phyloP scores from a whole-genome alignment of 92 coral and sea anemone genomes.

The Palythoa heliodiscus region DNA sequence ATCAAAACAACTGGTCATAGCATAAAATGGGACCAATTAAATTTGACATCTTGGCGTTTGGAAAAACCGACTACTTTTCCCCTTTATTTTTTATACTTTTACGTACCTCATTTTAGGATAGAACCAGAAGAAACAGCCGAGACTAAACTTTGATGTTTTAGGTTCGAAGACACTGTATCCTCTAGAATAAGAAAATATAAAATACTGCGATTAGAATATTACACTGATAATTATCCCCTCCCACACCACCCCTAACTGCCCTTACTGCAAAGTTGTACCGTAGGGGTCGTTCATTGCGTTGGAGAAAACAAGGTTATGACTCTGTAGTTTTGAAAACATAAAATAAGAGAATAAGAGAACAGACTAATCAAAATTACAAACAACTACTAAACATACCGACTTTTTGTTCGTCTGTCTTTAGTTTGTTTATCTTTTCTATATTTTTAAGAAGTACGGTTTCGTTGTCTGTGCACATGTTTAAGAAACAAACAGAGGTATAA shows the following conservation, averaged over 20 bases:
- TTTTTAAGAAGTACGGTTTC: not conserved
- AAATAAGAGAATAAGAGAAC: not conserved
- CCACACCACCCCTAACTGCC: not conserved
- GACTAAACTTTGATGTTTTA: conserved; percentile 19
- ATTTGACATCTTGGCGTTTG: too few relatives aligned
- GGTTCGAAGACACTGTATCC: conserved; percentile 2
- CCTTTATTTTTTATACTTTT: too few relatives aligned
- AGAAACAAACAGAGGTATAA: not conserved
- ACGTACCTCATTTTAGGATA: conserved; percentile 34
- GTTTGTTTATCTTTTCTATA: conserved; percentile 5
- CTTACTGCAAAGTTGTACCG: not conserved
- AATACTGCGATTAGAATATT: not conserved
- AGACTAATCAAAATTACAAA: not conserved
- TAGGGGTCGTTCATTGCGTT: not conserved
- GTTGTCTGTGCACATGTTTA: not conserved
- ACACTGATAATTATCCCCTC: not conserved
- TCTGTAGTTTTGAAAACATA: not conserved
- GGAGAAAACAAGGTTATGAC: not conserved
- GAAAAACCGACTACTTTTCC: not conserved
- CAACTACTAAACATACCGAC: not conserved
- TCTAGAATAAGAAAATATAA: not conserved
- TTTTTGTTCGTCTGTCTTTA: conserved; percentile 5
- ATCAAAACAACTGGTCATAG: too few relatives aligned
- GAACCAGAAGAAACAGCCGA: conserved; percentile 41
- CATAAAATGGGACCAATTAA: too few relatives aligned